phyloP scores from a whole-genome alignment of 2,797 vertebrate species.

The Phataginus tetradactyla region DNA sequence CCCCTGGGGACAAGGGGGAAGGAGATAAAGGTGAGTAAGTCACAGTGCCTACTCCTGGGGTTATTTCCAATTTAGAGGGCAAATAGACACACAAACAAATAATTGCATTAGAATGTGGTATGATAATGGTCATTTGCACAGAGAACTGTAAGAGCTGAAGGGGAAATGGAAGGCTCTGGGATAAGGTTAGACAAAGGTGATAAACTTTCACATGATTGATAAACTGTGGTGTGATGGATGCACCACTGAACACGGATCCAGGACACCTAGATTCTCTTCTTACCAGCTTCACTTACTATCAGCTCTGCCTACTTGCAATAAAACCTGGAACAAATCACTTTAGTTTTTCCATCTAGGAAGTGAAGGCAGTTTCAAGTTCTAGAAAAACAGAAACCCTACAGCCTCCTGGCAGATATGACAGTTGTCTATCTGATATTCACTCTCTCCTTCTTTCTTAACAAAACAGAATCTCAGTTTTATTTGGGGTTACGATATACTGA shows the following conservation, averaged over 20 bases:
- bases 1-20: background rate
- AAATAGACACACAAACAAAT: constrained; percentile 27
- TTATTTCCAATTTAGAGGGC: constrained; percentile 35
- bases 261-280: background rate
- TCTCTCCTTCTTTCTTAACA: background rate
- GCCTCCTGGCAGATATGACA: background rate
- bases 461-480: constrained; percentile 23
- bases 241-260: background rate
- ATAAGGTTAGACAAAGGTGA: background rate
- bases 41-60: background rate
- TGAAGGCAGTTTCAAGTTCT: constrained; percentile 17
- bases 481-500: background rate
- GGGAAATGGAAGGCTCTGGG: background rate
- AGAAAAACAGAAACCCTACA: background rate
- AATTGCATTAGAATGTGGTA: background rate
- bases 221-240: background rate
- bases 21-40: background rate
- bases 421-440: background rate
- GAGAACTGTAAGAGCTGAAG: background rate
- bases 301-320: background rate
- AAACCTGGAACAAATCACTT: background rate
- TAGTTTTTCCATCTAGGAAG: constrained; percentile 28
- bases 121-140: background rate
- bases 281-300: background rate
- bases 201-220: background rate